phyloP scores from a whole-genome alignment of 2,888 invertebrate genomes.

The Sinelater perroti region DNA sequence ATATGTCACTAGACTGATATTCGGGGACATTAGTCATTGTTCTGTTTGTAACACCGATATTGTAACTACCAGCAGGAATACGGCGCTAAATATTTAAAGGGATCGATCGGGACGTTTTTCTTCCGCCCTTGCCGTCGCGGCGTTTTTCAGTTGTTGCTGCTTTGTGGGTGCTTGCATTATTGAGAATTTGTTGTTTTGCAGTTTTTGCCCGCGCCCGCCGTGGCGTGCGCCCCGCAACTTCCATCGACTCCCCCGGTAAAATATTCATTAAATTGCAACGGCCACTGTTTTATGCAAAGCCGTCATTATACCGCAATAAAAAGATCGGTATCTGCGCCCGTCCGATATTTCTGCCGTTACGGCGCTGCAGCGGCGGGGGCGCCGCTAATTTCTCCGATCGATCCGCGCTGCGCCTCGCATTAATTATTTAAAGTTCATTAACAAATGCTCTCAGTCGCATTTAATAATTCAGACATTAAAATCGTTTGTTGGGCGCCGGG shows the following conservation, averaged over 20 bases:
- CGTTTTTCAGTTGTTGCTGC: too few relatives aligned
- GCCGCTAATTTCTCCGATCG: conserved; percentile 28
- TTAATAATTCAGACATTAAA: conserved; percentile 36
- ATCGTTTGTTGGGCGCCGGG: conserved; percentile 21
- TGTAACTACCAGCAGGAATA: conserved; percentile 32
- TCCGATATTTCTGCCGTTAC: conserved; percentile 30
- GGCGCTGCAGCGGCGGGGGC: conserved; percentile 5
- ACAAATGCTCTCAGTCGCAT: conserved; percentile 39
- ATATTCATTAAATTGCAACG: conserved; percentile 37
- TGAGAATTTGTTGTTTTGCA: too few relatives aligned
- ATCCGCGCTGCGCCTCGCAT: conserved; percentile 29
- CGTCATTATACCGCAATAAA: conserved; percentile 34
- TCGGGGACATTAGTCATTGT: conserved; percentile 38
- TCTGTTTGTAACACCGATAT: conserved; percentile 33
- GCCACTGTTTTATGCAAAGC: conserved; percentile 32
- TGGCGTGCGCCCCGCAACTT: conserved; percentile 15
- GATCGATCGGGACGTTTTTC: conserved; percentile 14
- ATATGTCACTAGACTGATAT: conserved; percentile 38
- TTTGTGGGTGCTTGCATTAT: too few relatives aligned
- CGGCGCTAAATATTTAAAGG: conserved; percentile 23
- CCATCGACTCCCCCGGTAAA: conserved; percentile 26
- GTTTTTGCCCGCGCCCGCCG: conserved; percentile 6
- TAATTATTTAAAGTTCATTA: conserved; percentile 42
- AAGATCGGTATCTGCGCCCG: conserved; percentile 34
- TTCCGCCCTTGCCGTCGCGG: too few relatives aligned